phyloP scores from a whole-genome alignment of 2,797 vertebrate species.

The Epinephelus awoara region DNA sequence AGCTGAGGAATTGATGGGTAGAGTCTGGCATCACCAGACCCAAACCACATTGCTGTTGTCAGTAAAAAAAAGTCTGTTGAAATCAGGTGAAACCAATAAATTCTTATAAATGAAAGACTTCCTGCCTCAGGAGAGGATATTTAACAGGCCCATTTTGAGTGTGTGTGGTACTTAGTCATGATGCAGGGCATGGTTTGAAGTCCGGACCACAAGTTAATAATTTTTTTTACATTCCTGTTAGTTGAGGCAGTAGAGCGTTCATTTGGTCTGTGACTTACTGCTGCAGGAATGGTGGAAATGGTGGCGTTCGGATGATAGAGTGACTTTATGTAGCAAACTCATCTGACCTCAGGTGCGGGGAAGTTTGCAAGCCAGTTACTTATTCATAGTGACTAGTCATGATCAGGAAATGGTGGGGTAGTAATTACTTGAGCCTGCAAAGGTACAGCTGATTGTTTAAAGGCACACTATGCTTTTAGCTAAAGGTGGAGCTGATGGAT shows the following conservation, averaged over 20 bases:
- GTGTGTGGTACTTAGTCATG: slow-evolving; percentile 7
- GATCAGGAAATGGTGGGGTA: not conserved
- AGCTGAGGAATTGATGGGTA: not conserved
- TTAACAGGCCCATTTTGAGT: not conserved
- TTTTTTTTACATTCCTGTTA: slow-evolving; percentile 32
- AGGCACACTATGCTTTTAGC: not conserved
- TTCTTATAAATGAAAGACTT: not conserved
- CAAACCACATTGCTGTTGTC: not conserved
- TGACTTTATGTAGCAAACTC: not conserved
- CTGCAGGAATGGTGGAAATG: not conserved
- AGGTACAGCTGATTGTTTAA: not conserved
- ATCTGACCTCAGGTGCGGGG: not conserved
- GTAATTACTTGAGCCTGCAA: not conserved
- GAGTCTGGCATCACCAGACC: not conserved
- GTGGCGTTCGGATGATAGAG: not conserved
- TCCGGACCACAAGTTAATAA: slow-evolving; percentile 32
- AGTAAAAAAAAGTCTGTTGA: not conserved
- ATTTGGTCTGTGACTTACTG: slow-evolving; percentile 17
- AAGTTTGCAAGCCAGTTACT: not conserved
- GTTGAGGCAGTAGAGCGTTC: slow-evolving; percentile 7
- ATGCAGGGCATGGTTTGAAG: slow-evolving; percentile 14
- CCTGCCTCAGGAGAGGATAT: not conserved
- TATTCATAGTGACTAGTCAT: not conserved
- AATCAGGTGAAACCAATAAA: not conserved
- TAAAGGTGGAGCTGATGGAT: not conserved